Percentiles rank a stretch among this genome's conserved stretches.
Evolutionary conservation across 2,113 vertebrate species (phyloP).

Genomic region (Rhipidura dahli): DNA sequence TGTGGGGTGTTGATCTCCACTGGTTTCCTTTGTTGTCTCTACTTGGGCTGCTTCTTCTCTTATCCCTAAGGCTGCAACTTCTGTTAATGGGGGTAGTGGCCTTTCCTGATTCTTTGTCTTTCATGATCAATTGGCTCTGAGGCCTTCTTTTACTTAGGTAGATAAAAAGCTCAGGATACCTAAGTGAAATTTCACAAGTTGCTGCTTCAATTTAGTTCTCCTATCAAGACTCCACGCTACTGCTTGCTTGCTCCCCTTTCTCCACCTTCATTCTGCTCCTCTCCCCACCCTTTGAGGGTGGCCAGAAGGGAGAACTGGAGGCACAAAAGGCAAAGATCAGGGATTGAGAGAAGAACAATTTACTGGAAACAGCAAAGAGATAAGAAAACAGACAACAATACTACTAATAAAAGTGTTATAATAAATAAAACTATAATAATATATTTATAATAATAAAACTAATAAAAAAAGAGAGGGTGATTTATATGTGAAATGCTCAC

Average conservation of each 20-base stretch:
- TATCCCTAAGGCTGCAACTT: neutral
- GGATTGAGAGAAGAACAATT: neutral
- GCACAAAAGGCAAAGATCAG: neutral
- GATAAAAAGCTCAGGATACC: neutral
- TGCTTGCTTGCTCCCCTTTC: neutral
- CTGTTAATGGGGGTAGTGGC: neutral
- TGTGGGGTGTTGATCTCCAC: neutral
- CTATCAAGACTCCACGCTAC: neutral
- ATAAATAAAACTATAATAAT: too few species aligned
- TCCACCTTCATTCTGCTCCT: neutral
- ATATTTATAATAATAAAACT: too few species aligned
- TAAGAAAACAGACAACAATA: neutral
- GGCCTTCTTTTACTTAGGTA: neutral
- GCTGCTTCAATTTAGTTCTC: neutral
- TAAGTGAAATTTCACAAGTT: neutral
- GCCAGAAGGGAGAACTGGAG: neutral
- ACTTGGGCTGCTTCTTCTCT: neutral
- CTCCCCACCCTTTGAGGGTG: neutral
- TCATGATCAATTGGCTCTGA: neutral
- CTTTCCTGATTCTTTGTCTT: neutral
- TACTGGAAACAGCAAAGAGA: neutral
- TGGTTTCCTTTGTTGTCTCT: neutral
- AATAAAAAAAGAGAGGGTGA: neutral
- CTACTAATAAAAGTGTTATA: neutral
- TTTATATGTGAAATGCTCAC: neutral